These are phyloP conservation scores for Tympanoctomys barrerae DNA, from an alignment of 2,797 vertebrate species.

Conservation along the genomic window DNA sequence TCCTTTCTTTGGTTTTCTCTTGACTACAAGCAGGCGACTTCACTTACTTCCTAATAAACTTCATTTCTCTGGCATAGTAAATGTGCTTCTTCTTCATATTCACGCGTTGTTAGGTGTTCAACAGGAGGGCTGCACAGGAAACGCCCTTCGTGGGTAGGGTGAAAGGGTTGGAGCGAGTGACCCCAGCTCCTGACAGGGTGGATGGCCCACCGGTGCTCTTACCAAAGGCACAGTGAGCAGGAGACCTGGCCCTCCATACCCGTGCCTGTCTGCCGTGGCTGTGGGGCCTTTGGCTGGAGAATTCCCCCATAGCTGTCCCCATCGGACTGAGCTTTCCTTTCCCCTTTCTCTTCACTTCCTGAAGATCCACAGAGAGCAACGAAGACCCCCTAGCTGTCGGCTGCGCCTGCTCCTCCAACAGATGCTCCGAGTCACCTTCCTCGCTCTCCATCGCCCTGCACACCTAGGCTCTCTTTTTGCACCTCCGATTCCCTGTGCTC, in stretches of 20 bases:
- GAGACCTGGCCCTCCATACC: background rate
- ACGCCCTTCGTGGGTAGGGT: constrained; percentile 14
- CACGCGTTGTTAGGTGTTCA: constrained; percentile 19
- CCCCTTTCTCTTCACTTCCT: background rate
- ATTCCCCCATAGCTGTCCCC: background rate
- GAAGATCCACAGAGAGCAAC: background rate
- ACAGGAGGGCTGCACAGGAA: constrained; percentile 49
- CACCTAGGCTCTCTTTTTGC: background rate
- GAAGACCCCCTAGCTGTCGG: background rate
- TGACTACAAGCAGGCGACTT: constrained; percentile 67
- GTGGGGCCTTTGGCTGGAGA: background rate
- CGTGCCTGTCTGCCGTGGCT: background rate
- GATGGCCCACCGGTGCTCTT: background rate
- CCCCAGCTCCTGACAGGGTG: background rate
- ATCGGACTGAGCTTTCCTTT: background rate
- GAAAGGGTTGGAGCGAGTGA: background rate
- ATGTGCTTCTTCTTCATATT: constrained; percentile 60
- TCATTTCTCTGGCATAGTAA: constrained; percentile 81
- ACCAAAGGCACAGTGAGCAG: background rate
- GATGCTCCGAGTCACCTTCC: background rate
- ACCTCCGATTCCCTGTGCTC: no score
- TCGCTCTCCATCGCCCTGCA: background rate
- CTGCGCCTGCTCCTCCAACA: no score
- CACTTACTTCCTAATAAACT: constrained; percentile 81
- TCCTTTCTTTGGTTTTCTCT: constrained; percentile 68